Base-by-base conservation (phyloP, 2,797 vertebrate species). In the Oreochromis grahami region DNA sequence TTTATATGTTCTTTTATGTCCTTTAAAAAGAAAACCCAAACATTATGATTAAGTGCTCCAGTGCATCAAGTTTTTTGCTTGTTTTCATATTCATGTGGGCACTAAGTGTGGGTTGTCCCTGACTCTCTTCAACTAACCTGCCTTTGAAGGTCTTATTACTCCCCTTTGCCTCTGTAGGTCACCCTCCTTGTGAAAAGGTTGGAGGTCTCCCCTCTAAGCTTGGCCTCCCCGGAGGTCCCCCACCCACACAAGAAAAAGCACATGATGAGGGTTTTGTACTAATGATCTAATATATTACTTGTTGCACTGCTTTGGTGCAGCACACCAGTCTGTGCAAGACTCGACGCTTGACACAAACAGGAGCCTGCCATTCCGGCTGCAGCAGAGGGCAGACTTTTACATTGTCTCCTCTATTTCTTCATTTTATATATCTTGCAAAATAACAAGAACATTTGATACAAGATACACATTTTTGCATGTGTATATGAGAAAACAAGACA, bases 101-200 rank as follows among this genome's bases (percentile, higher is more conserved):
- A 92, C n/a, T 81, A 77, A 6, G 7, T 15, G 52, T 55, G 86
- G 76, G 36, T 70, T 10, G 21, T 32, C 87, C 12, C 78, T 80
- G 36, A 80, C 52, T 81, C 65, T 21, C 89, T 93, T 93, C 90
- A 81, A 84, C 70, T 74, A 82, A 88, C 89, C 56, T 81, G 78
- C 82, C 82, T 88, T 90, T 93, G 86, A 93, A 86, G 80, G 89
- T 92, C 89, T 93, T 94, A 82, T 91, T 83, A 29, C 87, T 93
- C 79, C 56, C 82, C 80, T 84, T 70, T 78, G 70, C 90, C 87
- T 86, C 82, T 52, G 77, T 48, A 74, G 86, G 82, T 93, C 90
- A 87, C 81, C 87, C 63, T 88, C 77, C n/a, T 1, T 87, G 77
- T 82, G 78, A 88, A 85, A 83, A 94, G 87, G 89, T 91, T 88